These are phyloP conservation scores for Microtus richardsoni DNA, from an alignment of 2,113 vertebrate species.

Conservation along the genomic window DNA sequence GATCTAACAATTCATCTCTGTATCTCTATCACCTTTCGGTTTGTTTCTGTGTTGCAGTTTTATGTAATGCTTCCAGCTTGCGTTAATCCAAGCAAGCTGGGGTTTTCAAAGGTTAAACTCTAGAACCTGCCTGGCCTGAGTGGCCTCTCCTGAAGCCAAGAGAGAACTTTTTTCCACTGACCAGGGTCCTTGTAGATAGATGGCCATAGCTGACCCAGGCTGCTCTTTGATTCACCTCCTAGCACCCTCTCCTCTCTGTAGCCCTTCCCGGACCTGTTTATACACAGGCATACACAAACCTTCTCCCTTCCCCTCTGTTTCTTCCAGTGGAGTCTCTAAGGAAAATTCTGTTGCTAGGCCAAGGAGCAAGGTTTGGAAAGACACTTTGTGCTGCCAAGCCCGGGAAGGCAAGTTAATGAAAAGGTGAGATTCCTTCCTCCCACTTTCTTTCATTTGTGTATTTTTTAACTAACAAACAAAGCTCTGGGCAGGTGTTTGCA, in stretches of 20 bases:
- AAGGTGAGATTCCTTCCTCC: neutral
- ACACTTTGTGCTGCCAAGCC: neutral
- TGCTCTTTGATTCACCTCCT: neutral
- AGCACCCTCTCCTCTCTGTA: neutral
- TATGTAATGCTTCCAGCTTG: neutral
- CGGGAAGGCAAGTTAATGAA: neutral
- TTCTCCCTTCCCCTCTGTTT: neutral
- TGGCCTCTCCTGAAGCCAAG: neutral
- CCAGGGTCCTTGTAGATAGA: neutral
- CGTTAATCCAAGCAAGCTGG: neutral
- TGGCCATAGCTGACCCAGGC: neutral
- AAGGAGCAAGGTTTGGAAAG: slow-evolving; percentile 44
- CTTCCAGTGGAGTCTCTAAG: neutral
- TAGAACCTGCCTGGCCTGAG: neutral
- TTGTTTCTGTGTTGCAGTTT: neutral
- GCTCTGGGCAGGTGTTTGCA: neutral
- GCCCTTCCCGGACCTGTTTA: slow-evolving; percentile 17
- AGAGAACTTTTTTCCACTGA: neutral
- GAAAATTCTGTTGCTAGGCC: slow-evolving; percentile 14
- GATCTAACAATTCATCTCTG: neutral
- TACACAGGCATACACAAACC: neutral
- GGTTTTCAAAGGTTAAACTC: neutral
- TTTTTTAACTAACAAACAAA: neutral
- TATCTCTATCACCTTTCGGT: neutral
- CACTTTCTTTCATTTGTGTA: fast-evolving